Base-by-base conservation (phyloP, 2,797 vertebrate genomes). In the Enoplosus armatus region DNA sequence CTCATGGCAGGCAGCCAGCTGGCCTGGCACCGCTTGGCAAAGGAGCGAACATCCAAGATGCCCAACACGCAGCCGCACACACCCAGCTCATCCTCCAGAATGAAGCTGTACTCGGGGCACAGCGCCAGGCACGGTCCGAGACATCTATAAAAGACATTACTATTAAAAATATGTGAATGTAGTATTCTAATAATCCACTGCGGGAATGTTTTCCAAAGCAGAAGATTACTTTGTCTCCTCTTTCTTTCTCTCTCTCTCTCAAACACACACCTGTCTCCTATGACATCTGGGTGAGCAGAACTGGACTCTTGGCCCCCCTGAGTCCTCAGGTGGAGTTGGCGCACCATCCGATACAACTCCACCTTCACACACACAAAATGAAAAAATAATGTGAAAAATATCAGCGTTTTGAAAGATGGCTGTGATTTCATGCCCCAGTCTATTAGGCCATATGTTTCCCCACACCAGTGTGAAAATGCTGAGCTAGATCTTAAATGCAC, bases 61-160 rank as follows among this genome's bases (percentile, higher is more conserved):
- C 96, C 96, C 0, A 94, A 82, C 39, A 95, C 95, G 0, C 95
- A 96, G 71, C 96, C 96, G 0, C 96, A 97, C 0, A 90, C 93
- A 14, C 96, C 96, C 4, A 90, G 87, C 92, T 96, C 96, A 5
- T 97, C 97, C 87, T 97, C 96, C 91, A 97, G 93, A 73, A 97
- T 93, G 33, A 97, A 96, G 59, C 91, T 95, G 90, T 97, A 97
- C 90, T 97, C 96, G 0, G 96, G 96, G 85, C 95, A 95, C 68
- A 97, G 80, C 0, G 95, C 95, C 93, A 97, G 89, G 87, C 95
- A 96, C 5, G 95, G 93, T 35, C 97, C 96, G 15, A 97, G 91
- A 85, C 93, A 95, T 87, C 97, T 97, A 72, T 3, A 74, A 69
- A 67, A n/a, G 2, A 50, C 7, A 65, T n/a, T 1, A 35, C 8